Base-by-base conservation (phyloP, 1,140 invertebrate species). In the Lutraria rhynchaena region DNA sequence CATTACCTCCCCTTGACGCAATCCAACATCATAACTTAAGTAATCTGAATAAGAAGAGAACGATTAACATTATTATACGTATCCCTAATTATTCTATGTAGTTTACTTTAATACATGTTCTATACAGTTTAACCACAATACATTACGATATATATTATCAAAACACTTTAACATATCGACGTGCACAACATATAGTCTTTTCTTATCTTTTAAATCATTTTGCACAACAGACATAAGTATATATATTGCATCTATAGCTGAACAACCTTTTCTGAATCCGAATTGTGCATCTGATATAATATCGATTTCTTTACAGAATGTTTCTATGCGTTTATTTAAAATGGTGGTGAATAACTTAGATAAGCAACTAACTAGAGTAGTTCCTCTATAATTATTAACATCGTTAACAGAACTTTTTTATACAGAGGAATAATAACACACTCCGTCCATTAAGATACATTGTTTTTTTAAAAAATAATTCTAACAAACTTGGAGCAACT, bases 1-100 rank as follows among this genome's bases (percentile, higher is more conserved):
- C 22, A 58, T 55, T 73, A 73, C n/a, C 70, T 73, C 70, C 70
- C 70, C 70, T 41, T 73, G 70, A 17, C 70, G 15, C 41, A 73
- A 58, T 17, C 70, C 70, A 5, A 73, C 29, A 22, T 51, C 70
- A 11, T 22, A 22, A 3, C 58, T 41, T 37, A 73, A 73, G 31
- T 33, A 71, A 51, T 55, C 31, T n/a, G 44, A 71, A 35, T 71
- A 71, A n/a, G n/a, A 15, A 71, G 2, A 73, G 31, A 73, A 15
- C 29, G 37, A 19, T 73, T 73, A 3, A 57, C 53, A 7, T 15
- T 24, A n/a, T 73, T 29, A 55, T 73, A 73, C 70, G 58, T 73
- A 55, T 24, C 44, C 33, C 55, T 55, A 41, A 73, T 41, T n/a
- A 57, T 37, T 11, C 31, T 27, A 41, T 53, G 31, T 15, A 67